These are phyloP conservation scores for Hippocampus kuda DNA, from an alignment of 2,797 vertebrate species.

Conservation along the genomic window DNA sequence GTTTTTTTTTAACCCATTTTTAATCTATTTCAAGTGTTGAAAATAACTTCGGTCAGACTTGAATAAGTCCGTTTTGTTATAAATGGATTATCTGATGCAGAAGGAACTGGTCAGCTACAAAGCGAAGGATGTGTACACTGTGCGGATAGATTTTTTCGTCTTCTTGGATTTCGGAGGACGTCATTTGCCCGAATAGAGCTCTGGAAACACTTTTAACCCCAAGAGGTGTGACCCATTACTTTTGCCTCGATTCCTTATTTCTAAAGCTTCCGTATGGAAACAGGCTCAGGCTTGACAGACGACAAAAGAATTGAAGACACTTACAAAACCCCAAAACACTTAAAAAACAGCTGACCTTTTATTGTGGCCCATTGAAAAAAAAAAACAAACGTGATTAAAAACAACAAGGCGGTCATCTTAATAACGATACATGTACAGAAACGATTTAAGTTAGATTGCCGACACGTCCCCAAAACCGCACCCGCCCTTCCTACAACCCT, in stretches of 20 bases:
- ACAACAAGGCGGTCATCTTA: conserved; percentile 61
- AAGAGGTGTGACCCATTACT: neutral
- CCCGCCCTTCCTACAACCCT: conserved; percentile 12
- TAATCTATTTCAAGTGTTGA: too few relatives aligned
- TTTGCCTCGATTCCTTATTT: neutral
- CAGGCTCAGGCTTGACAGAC: neutral
- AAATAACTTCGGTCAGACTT: too few relatives aligned
- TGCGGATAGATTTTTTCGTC: too few relatives aligned
- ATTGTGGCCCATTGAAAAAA: conserved; percentile 69
- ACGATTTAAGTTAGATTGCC: conserved; percentile 59
- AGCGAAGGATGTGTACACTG: too few relatives aligned
- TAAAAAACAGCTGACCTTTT: conserved; percentile 57
- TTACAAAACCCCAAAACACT: neutral
- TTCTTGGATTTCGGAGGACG: too few relatives aligned
- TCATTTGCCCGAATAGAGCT: too few relatives aligned
- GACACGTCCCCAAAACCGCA: conserved; percentile 38
- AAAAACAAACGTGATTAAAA: conserved; percentile 66
- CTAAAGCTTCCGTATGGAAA: neutral
- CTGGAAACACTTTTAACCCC: neutral
- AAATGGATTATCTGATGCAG: too few relatives aligned
- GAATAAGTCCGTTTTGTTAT: too few relatives aligned
- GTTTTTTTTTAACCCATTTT: too few relatives aligned
- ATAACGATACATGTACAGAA: conserved; percentile 60
- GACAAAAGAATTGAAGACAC: neutral
- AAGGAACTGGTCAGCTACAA: too few relatives aligned